Evolutionary conservation across 2,888 invertebrate genomes (phyloP).

Genomic region (Argyresthia goedartella): DNA sequence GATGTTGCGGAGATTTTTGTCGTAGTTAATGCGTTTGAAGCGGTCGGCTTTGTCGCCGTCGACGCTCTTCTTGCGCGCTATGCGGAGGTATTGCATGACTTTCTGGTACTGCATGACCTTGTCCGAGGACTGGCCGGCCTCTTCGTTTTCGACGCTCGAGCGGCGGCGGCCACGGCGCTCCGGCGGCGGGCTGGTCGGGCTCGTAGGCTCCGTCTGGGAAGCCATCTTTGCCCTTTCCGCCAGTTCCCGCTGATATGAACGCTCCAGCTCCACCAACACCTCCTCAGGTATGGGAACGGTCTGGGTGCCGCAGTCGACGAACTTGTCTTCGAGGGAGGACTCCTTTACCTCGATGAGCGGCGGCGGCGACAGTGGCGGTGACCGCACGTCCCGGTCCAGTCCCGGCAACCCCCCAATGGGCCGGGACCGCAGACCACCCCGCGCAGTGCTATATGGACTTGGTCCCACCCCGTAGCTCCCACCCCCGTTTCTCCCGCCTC

Average conservation of each 20-base stretch:
- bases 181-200: slow-evolving; percentile 49
- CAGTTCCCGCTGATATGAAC: slow-evolving; percentile 50
- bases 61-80: slow-evolving; percentile 90
- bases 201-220: slow-evolving; percentile 56
- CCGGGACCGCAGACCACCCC: slow-evolving; percentile 13
- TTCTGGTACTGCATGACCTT: slow-evolving; percentile 86
- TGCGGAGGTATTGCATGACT: slow-evolving; percentile 85
- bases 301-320: slow-evolving; percentile 70
- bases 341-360: slow-evolving; percentile 77
- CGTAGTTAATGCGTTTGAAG: slow-evolving; percentile 91
- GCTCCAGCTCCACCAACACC: slow-evolving; percentile 58
- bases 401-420: slow-evolving; percentile 12
- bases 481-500: slow-evolving; percentile 49
- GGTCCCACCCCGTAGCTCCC: slow-evolving; percentile 57
- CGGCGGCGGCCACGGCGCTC: slow-evolving; percentile 69
- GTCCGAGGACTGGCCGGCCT: slow-evolving; percentile 88
- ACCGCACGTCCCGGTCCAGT: slow-evolving; percentile 25
- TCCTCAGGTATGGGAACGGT: slow-evolving; percentile 73
- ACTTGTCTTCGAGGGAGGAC: slow-evolving; percentile 69
- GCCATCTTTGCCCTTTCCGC: no score
- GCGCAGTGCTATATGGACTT: slow-evolving; percentile 29
- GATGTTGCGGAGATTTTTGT: slow-evolving; percentile 85
- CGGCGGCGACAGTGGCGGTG: slow-evolving; percentile 70
- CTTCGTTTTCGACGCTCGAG: slow-evolving; percentile 86
- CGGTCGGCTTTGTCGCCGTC: slow-evolving; percentile 85